A percentile compares a stretch with the other conserved stretches of the same genome.
Evolutionary conservation across 2,113 vertebrate genomes (phyloP).

Genomic region (Scalopus aquaticus): DNA sequence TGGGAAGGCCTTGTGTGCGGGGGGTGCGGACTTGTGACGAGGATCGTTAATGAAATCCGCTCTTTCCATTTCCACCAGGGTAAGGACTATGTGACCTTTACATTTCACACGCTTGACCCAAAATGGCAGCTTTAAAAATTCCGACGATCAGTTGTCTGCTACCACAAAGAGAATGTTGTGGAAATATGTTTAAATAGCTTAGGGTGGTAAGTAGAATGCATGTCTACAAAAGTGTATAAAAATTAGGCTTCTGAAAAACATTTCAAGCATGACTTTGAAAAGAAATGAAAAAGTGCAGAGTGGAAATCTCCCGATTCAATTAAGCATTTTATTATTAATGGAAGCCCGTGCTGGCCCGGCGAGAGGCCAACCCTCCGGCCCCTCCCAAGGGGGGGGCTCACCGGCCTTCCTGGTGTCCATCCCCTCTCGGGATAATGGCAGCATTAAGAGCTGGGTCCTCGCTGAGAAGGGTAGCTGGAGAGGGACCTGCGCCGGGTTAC

Average conservation of each 20-base stretch:
- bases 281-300: constrained; percentile 57
- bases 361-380: no score
- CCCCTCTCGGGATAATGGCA: neutral
- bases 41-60: neutral
- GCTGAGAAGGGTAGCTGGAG: constrained; percentile 60
- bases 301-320: constrained; percentile 65
- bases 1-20: neutral
- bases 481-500: constrained; percentile 84
- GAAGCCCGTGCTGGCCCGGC: neutral
- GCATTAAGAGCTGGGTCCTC: constrained; percentile 32
- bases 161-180: neutral
- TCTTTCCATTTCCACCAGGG: neutral
- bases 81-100: neutral
- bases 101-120: neutral
- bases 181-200: neutral
- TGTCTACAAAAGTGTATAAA: neutral
- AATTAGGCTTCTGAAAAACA: constrained; percentile 1
- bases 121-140: neutral
- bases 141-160: neutral
- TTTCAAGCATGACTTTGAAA: constrained; percentile 54
- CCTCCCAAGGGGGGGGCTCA: constrained; percentile 38
- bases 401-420: neutral
- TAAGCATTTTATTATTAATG: constrained; percentile 58
- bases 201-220: no score
- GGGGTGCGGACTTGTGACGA: no score